Percentiles rank a stretch among this genome's conserved stretches.
These are phyloP conservation scores for Sipha flava DNA, from an alignment of 1,140 invertebrate genomes.

Conservation along the genomic window DNA sequence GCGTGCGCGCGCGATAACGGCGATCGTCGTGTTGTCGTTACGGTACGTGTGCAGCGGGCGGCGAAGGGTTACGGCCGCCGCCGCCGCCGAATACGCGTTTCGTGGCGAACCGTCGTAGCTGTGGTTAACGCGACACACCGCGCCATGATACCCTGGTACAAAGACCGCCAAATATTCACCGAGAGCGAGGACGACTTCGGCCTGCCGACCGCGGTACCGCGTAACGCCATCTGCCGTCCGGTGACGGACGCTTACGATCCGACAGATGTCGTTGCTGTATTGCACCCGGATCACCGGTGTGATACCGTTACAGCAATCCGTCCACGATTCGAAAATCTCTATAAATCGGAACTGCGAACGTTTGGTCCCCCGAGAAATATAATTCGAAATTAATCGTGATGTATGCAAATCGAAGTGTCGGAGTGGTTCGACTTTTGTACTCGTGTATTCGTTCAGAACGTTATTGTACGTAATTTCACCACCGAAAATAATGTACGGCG, in stretches of 20 bases:
- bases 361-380: too few species aligned
- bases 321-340: too few species aligned
- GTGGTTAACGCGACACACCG: background rate
- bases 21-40: background rate
- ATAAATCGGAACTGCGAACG: too few species aligned
- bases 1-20: background rate
- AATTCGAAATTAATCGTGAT: too few species aligned
- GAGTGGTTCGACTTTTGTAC: too few species aligned
- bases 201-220: background rate
- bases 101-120: background rate
- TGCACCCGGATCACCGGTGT: too few species aligned
- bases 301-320: too few species aligned
- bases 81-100: background rate
- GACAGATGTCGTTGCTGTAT: background rate
- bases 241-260: too few species aligned
- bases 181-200: background rate
- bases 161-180: conserved; percentile 30
- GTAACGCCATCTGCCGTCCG: background rate
- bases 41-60: background rate
- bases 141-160: conserved; percentile 5
- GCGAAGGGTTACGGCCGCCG: background rate
- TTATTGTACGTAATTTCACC: too few species aligned
- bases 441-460: too few species aligned
- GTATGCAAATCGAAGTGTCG: too few species aligned
- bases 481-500: too few species aligned